Evolutionary conservation across 2,113 vertebrate species (phyloP), one percentile per base, ranked within the genome.

Genomic region (Gallinago jamesoni): DNA sequence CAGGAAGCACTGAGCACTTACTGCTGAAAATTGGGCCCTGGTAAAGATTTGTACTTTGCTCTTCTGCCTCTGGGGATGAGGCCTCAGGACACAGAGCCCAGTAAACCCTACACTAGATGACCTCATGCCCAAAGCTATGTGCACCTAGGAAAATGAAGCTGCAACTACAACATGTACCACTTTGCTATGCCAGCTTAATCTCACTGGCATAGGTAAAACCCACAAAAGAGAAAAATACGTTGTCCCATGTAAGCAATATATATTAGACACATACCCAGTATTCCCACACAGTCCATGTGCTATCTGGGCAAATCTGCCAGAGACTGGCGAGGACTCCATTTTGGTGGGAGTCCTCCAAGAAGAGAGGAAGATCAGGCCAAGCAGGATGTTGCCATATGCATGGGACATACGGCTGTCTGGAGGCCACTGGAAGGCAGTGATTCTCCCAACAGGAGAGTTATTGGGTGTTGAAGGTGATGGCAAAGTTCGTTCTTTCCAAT

Each of bases 321-420:
- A 50, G 6, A 10, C 3, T 18, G 20, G 11, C 3, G 55, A 59
- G 31, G 30, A 62, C 19, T 81, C 39, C 4, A 6, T 53, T 80
- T 69, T 91, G 8, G 6, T 48, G 35, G 8, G 6, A 70, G 14
- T 4, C 9, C 16, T 62, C 7, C 25, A 43, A 90, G 33, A 76
- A 33, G 14, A 73, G 7, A 47, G 13, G 8, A 72, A 8, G 18
- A 88, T 47, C 8, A 80, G 27, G 10, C 6, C 57, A 76, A 60
- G 31, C 0, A 52, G 21, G 33, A 12, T n/a, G 63, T 23, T 4
- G 1, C 17, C 25, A 3, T 28, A 1, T 41, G 33, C 5, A 2
- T 30, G 16, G 23, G 15, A 74, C 15, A 78, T 4, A 35, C n/a
- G 17, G 9, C 24, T 79, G 9, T 12, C 31, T 33, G 25, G 30